Evolutionary conservation across 1,140 invertebrate species (phyloP), one percentile per base, ranked within the genome.

Genomic region (Trypoxylus dichotomus): DNA sequence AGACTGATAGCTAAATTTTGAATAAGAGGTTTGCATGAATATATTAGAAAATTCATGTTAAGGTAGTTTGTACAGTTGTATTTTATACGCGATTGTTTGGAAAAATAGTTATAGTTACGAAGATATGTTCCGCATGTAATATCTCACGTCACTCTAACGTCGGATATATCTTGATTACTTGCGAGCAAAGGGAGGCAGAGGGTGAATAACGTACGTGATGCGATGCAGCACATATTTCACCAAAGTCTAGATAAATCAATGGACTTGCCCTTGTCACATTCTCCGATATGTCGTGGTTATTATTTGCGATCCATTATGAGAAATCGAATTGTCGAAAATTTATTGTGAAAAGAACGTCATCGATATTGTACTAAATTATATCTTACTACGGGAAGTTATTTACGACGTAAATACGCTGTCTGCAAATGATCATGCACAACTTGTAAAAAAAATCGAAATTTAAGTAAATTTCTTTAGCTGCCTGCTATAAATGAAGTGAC

Each of bases 81-180:
- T 24, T 8, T 68, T 29, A 68, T 24, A 13, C 21, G n/a, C 7
- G 8, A 24, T 68, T 6, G 60, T 21, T 27, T 24, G 47, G 82
- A 79, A 82, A 80, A 81, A 83, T 82, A 82, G 74, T 74, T 74
- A 80, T 79, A 78, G 81, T 82, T 82, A 80, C 76, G 77, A 74
- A 76, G 78, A 81, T 81, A 79, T 79, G 79, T 82, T 80, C 76
- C 79, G 79, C 76, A 78, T 79, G 82, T 79, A 83, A 82, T 84
- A 84, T 83, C 81, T 83, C 81, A 83, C 75, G 77, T 71, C 54
- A 78, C 79, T 81, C 79, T 77, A 82, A 84, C 80, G 82, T 81
- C 83, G 83, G 80, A 84, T 84, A 84, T 83, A 84, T 84, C 83
- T 84, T 84, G 83, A 84, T 84, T 84, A 84, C 79, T 74, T 21